Conservation (phyloP, 2,113 vertebrate species). For the Holacanthus passer region DNA sequence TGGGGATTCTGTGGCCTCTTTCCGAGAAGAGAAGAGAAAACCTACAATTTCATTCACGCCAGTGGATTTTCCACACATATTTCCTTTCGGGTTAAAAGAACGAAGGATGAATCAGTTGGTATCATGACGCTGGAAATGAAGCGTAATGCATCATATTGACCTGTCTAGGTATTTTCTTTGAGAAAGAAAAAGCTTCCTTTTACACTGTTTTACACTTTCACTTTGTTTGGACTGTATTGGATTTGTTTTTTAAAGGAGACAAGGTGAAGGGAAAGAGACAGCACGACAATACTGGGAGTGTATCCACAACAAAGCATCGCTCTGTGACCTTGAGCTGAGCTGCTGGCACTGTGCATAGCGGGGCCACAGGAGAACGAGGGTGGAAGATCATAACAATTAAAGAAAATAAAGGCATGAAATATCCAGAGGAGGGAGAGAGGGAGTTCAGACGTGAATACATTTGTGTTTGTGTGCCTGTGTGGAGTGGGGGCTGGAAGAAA, state of each 20-base stretch:
- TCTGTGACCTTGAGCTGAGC: conserved; percentile 65
- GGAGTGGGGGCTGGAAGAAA: neutral
- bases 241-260: conserved; percentile 36
- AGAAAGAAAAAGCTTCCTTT: conserved; percentile 10
- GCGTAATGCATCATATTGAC: conserved; percentile 28
- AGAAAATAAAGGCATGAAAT: conserved; percentile 39
- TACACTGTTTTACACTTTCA: conserved; percentile 9
- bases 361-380: conserved; percentile 29
- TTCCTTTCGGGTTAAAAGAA: conserved; percentile 44
- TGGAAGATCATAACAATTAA: conserved; percentile 39
- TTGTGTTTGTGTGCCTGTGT: conserved; percentile 13
- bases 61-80: conserved; percentile 52
- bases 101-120: conserved; percentile 14
- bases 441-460: conserved; percentile 13
- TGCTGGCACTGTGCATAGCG: conserved; percentile 22
- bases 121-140: conserved; percentile 35
- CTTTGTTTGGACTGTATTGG: conserved; percentile 26
- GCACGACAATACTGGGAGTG: conserved; percentile 33
- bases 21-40: conserved; percentile 36
- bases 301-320: conserved; percentile 47
- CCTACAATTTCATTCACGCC: conserved; percentile 28
- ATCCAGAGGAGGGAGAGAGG: neutral
- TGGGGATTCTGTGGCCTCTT: conserved; percentile 60
- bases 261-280: conserved; percentile 23
- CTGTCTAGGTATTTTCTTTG: neutral